Percentiles rank a stretch among this genome's conserved stretches.
These are phyloP conservation scores for Erinaceus europaeus DNA, from an alignment of 2,113 vertebrate genomes.

Conservation along the genomic window DNA sequence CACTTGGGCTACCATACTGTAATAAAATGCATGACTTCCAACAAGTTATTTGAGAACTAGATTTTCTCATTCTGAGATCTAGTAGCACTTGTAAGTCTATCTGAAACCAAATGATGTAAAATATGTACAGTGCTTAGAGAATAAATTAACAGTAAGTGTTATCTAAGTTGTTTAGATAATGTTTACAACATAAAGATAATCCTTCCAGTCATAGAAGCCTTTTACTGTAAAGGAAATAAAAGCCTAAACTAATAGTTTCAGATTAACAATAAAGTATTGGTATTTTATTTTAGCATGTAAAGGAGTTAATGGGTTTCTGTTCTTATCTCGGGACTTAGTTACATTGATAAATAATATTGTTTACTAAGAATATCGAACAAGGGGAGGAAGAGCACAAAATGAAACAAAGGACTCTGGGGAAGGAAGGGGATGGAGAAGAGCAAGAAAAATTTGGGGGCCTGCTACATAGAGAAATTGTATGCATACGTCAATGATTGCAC, in stretches of 20 bases:
- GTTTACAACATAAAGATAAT: neutral
- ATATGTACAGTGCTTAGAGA: neutral
- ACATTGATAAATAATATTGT: neutral
- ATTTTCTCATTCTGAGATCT: neutral
- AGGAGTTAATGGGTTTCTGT: neutral
- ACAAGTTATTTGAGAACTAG: neutral
- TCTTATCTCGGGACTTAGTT: neutral
- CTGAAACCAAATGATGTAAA: neutral
- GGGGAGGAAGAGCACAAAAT: too few species aligned
- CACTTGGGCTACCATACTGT: neutral
- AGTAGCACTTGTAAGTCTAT: neutral
- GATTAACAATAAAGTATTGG: neutral
- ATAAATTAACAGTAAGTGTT: neutral
- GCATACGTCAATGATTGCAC: too few species aligned
- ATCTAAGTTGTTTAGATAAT: slow-evolving; percentile 39
- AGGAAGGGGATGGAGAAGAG: neutral
- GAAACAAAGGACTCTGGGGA: neutral
- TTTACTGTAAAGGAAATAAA: slow-evolving; percentile 21
- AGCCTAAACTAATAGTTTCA: slow-evolving; percentile 6
- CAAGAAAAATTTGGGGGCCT: too few species aligned
- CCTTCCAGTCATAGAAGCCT: neutral
- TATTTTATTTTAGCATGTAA: neutral
- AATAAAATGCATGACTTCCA: neutral
- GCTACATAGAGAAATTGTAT: too few species aligned
- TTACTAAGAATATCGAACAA: neutral